Evolutionary conservation across 2,113 vertebrate species (phyloP).

Genomic region (Myrmophylax atrothorax): DNA sequence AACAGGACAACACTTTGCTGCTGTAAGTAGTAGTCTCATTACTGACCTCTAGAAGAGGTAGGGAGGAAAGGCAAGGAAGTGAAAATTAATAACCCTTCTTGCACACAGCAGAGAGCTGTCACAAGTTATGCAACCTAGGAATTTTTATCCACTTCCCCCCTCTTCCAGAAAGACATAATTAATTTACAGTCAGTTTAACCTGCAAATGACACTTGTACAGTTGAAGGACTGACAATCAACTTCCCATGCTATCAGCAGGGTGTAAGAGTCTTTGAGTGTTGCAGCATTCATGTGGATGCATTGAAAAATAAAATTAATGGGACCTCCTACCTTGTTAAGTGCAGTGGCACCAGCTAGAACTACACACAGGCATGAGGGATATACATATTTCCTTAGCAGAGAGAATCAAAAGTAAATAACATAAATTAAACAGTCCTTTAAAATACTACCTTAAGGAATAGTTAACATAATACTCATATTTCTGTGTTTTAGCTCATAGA

Average conservation of each 20-base stretch:
- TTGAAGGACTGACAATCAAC: constrained; percentile 34
- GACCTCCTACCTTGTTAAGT: constrained; percentile 36
- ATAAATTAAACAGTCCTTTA: background rate
- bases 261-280: background rate
- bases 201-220: background rate
- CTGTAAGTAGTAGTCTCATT: background rate
- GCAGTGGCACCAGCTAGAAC: background rate
- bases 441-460: background rate
- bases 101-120: background rate
- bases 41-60: background rate
- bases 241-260: background rate
- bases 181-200: constrained; percentile 43
- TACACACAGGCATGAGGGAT: background rate
- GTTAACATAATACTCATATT: background rate
- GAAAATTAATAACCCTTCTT: background rate
- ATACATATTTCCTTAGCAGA: background rate
- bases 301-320: background rate
- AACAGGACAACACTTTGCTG: background rate
- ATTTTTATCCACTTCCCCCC: background rate
- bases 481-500: background rate
- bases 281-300: background rate
- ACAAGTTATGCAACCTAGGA: background rate
- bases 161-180: constrained; percentile 31
- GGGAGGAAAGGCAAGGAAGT: background rate
- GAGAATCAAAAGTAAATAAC: background rate